These are phyloP conservation scores for Falco columbarius DNA, from an alignment of 2,797 vertebrate genomes.

Conservation along the genomic window DNA sequence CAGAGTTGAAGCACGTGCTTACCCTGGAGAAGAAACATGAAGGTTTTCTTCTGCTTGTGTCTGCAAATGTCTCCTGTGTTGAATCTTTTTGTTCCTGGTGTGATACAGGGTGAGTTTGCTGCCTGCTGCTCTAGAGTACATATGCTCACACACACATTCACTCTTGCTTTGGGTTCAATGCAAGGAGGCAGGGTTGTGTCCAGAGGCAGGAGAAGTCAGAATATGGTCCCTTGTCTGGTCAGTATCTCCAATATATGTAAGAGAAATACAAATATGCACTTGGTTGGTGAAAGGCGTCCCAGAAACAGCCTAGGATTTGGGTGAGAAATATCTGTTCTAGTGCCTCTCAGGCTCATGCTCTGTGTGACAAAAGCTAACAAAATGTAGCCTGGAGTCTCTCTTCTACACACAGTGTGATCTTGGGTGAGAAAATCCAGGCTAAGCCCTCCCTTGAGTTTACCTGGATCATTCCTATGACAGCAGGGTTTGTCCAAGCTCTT, in stretches of 20 bases:
- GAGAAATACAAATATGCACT: background rate
- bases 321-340: background rate
- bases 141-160: background rate
- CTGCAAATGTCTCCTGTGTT: background rate
- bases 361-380: background rate
- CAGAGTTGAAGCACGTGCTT: slow-evolving; percentile 1
- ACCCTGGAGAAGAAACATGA: slow-evolving; percentile 18
- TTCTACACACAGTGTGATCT: background rate
- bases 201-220: background rate
- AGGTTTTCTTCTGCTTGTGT: slow-evolving; percentile 27
- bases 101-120: background rate
- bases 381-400: background rate
- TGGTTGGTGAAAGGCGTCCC: background rate
- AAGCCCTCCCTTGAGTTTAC: background rate
- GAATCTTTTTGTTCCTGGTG: background rate
- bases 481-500: background rate
- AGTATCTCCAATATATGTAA: background rate
- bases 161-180: background rate
- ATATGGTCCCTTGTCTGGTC: background rate
- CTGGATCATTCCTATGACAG: background rate
- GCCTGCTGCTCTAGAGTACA: background rate
- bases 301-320: background rate
- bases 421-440: background rate
- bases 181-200: background rate
- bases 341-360: background rate